phyloP scores from a whole-genome alignment of 2,888 invertebrate genomes.

The Chrysomela aeneicollis region DNA sequence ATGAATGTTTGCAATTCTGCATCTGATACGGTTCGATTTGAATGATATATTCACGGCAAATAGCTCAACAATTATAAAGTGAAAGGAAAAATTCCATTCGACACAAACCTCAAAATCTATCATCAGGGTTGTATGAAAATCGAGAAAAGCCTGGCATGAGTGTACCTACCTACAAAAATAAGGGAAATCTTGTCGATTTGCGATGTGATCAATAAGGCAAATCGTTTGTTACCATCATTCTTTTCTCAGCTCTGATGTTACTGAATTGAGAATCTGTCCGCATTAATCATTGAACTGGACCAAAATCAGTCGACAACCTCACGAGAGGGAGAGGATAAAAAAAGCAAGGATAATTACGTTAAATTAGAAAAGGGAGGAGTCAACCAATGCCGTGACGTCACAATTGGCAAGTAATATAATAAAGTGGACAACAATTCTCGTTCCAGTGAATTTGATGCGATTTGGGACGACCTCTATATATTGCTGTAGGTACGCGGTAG shows the following conservation, averaged over 20 bases:
- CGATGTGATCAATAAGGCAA: neutral
- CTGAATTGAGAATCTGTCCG: conserved; percentile 16
- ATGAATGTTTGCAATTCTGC: too few species aligned
- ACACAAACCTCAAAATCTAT: too few species aligned
- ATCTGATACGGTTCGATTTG: neutral
- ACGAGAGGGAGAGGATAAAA: conserved; percentile 38
- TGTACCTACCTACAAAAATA: too few species aligned
- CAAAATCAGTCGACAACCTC: conserved; percentile 27
- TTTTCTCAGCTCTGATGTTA: too few species aligned
- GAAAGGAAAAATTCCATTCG: conserved; percentile 22
- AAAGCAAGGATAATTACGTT: conserved; percentile 51
- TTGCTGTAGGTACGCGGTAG: too few species aligned
- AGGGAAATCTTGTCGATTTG: too few species aligned
- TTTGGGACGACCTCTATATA: neutral
- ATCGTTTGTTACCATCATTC: conserved; percentile 2
- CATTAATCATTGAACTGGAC: conserved; percentile 33
- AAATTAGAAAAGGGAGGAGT: conserved; percentile 53
- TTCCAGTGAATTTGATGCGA: conserved; percentile 39
- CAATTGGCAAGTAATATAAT: conserved; percentile 50
- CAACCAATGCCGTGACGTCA: conserved; percentile 55
- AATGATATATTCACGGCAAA: neutral
- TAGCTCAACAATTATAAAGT: conserved; percentile 16
- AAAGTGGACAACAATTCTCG: conserved; percentile 44
- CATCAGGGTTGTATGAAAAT: too few species aligned
- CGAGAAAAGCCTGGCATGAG: too few species aligned